phyloP scores from a whole-genome alignment of 2,888 invertebrate genomes.

The Acleris emargana region DNA sequence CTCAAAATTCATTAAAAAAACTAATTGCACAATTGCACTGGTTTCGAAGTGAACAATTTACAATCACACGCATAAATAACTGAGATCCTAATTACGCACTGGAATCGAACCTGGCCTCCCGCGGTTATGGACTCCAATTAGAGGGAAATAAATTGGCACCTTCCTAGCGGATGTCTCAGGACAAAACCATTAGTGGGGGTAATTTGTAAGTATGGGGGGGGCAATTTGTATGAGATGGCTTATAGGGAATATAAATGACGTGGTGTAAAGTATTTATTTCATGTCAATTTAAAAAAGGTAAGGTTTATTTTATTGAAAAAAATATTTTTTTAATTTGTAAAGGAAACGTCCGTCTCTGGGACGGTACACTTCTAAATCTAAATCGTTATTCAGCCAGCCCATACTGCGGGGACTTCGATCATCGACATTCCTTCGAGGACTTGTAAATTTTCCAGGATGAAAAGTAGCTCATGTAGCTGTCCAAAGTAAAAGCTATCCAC shows the following conservation, averaged over 20 bases:
- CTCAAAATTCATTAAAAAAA: not conserved
- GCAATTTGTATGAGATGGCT: slow-evolving; percentile 24
- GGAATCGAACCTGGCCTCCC: slow-evolving; percentile 33
- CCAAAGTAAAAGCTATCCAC: too few species aligned
- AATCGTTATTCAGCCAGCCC: too few species aligned
- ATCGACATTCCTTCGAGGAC: too few species aligned
- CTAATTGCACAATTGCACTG: not conserved
- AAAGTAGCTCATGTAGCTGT: too few species aligned
- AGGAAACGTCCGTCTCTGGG: too few species aligned
- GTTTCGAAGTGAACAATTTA: slow-evolving; percentile 2
- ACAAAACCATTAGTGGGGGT: slow-evolving; percentile 36
- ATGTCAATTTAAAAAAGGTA: too few species aligned
- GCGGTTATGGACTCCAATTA: slow-evolving; percentile 34
- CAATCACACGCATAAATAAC: slow-evolving; percentile 14
- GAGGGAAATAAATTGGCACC: slow-evolving; percentile 37
- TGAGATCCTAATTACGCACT: slow-evolving; percentile 20
- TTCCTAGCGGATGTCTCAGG: slow-evolving; percentile 27
- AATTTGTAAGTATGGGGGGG: slow-evolving; percentile 30
- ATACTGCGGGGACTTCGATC: too few species aligned
- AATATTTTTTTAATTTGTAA: too few species aligned
- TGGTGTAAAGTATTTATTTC: not conserved
- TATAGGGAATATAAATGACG: not conserved
- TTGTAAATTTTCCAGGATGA: too few species aligned
- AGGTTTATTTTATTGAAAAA: too few species aligned
- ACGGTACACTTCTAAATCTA: too few species aligned